Evolutionary conservation across 2,888 invertebrate genomes (phyloP), one percentile per base, ranked within the genome.

Genomic region (Desoria tigrina): DNA sequence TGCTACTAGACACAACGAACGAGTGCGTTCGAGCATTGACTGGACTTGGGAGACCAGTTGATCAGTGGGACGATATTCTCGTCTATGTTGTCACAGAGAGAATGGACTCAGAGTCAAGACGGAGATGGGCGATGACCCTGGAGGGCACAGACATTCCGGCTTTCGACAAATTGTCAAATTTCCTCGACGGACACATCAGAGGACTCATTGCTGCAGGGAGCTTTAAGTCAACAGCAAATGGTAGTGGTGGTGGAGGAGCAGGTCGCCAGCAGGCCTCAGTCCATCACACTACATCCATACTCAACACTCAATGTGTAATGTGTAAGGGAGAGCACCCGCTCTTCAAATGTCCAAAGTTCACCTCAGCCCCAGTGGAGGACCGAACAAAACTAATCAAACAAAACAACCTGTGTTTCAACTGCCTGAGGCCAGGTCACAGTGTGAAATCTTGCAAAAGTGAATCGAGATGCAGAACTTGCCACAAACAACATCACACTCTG

Each of bases 21-120:
- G 62, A 62, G 23, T 24, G 45, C 28, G 21, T 62, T 4, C 11
- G 42, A 18, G 37, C 55, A 2, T 18, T 62, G 21, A 62, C 3
- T 11, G 42, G 26, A 21, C 21, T 55, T n/a, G 18, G 23, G 16
- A 37, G 23, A 62, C 62, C 62, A 3, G 42, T 27, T 3, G 55
- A 62, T 7, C 6, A 54, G 7, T 62, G 62, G 62, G 55, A 62
- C 21, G 18, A 21, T 4, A 7, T 62, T 9, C 50, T 62, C 18
- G 55, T 62, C 21, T 45, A 59, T 49, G 27, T 59, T 7, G 45
- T 42, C 4, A 23, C n/a, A 26, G 32, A 49, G n/a, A 61, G 32
- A 23, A 18, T 49, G 24, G 61, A 61, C 26, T 28, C 11, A 18
- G 50, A 61, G n/a, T 39, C 61, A 2, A 28, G 49, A 14, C 24